Base-by-base conservation (phyloP, 2,888 invertebrate species). In the Syritta pipiens region DNA sequence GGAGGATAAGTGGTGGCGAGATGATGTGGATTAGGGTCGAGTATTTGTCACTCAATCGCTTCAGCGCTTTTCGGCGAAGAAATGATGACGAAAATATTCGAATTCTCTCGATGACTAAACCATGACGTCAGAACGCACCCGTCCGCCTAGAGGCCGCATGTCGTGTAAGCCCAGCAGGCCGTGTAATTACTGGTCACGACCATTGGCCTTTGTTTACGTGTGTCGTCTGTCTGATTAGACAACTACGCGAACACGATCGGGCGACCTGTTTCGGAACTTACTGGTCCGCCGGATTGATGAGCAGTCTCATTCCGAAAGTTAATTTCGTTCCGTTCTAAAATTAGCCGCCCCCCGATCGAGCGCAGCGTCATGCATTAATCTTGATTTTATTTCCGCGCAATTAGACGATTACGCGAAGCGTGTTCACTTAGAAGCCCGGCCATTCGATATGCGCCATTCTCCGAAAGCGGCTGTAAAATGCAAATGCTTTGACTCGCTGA, bases 341-440 rank as follows among this genome's bases (percentile, higher is more conserved):
- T 40, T 46, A 67, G 62, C 19, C 7, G n/a, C n/a, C n/a, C n/a
- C n/a, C n/a, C n/a, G n/a, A n/a, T n/a, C n/a, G n/a, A n/a, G n/a
- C n/a, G n/a, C n/a, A n/a, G n/a, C n/a, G n/a, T n/a, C 10, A n/a
- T 51, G n/a, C 26, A 46, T 53, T 40, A 42, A 65, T 68, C 40
- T 65, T 59, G 2, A 42, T 67, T 65, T 53, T 37, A 60, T 72
- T 59, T 53, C 72, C 72, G 71, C 71, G 53, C 72, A 71, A 60
- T 72, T 71, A 32, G 26, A 7, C 22, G 42, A 44, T 65, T 28
- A 57, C 49, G 35, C 51, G 28, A 24, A 60, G 12, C 12, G 37
- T 35, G 32, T 46, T 53, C 28, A 26, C n/a, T 44, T 44, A 44
- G 42, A 46, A 37, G 14, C n/a, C n/a, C 10, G 14, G 9, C 37